Evolutionary conservation across 2,797 vertebrate genomes (phyloP).

Genomic region (Acomys russatus): DNA sequence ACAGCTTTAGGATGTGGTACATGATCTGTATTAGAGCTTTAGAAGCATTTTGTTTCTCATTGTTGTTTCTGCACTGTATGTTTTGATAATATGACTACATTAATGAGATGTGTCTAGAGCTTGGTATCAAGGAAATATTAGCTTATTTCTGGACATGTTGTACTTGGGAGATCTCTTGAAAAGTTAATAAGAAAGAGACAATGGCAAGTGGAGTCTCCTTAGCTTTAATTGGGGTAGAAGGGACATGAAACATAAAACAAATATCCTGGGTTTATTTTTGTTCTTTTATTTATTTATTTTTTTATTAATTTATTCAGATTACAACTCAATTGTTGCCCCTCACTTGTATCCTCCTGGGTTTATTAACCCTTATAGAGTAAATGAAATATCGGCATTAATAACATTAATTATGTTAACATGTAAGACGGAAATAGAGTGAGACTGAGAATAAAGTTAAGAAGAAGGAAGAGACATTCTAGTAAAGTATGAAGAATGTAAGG

Average conservation of each 20-base stretch:
- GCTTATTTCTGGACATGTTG: neutral
- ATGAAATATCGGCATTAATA: neutral
- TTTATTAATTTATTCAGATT: no score
- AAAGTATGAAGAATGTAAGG: neutral
- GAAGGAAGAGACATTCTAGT: neutral
- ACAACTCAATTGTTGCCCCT: no score
- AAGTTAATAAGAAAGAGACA: neutral
- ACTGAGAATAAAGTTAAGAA: neutral
- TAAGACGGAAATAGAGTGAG: neutral
- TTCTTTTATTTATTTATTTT: no score
- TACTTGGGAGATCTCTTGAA: neutral
- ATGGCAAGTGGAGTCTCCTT: neutral
- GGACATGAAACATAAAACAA: neutral
- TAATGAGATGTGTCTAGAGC: neutral
- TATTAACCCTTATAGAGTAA: neutral
- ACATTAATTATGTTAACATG: neutral
- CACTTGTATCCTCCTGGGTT: no score
- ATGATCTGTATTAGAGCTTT: conserved; percentile 17
- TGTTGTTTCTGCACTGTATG: neutral
- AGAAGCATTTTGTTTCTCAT: conserved; percentile 16
- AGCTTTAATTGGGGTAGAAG: neutral
- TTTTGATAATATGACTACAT: conserved; percentile 2
- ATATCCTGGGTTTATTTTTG: neutral
- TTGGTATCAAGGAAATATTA: neutral
- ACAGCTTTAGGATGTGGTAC: conserved; percentile 10